A percentile compares a stretch with the other conserved stretches of the same genome.
phyloP scores from a whole-genome alignment of 1,140 invertebrate species.

The Oscheius sp. region DNA sequence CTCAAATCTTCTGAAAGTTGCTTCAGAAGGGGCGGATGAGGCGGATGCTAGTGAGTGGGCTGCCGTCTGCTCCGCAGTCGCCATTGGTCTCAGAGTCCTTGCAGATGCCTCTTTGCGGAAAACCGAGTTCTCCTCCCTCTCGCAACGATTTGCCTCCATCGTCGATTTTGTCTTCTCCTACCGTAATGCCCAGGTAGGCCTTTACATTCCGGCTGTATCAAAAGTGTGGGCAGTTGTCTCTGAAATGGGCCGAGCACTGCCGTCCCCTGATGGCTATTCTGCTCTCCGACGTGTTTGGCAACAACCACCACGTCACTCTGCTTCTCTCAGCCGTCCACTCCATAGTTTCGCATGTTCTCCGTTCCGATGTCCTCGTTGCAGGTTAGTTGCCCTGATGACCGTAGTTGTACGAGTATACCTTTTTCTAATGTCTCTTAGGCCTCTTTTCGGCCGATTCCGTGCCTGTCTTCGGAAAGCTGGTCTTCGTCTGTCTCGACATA shows the following conservation, averaged over 20 bases:
- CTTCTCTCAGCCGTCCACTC: not conserved
- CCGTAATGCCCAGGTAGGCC: not conserved
- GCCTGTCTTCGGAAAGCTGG: not conserved
- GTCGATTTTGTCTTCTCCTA: not conserved
- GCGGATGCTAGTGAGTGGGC: not conserved
- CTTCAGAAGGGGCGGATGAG: not conserved
- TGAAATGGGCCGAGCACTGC: not conserved
- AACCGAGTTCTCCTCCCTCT: not conserved
- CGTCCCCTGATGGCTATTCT: not conserved
- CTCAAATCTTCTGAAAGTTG: not conserved
- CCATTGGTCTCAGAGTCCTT: not conserved
- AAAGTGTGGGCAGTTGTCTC: not conserved
- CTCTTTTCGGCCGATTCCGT: not conserved
- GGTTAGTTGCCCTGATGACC: not conserved
- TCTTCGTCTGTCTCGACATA: not conserved
- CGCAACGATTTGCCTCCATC: not conserved
- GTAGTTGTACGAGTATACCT: not conserved
- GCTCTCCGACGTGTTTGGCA: not conserved
- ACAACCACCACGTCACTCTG: not conserved
- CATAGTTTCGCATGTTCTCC: not conserved
- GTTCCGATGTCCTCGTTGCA: not conserved
- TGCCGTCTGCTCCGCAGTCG: not conserved
- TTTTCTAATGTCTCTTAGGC: too few species aligned
- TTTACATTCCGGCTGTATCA: too few species aligned
- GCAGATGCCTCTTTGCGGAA: not conserved